Evolutionary conservation across 2,888 invertebrate species (phyloP).

Genomic region (Trichopria drosophilae): DNA sequence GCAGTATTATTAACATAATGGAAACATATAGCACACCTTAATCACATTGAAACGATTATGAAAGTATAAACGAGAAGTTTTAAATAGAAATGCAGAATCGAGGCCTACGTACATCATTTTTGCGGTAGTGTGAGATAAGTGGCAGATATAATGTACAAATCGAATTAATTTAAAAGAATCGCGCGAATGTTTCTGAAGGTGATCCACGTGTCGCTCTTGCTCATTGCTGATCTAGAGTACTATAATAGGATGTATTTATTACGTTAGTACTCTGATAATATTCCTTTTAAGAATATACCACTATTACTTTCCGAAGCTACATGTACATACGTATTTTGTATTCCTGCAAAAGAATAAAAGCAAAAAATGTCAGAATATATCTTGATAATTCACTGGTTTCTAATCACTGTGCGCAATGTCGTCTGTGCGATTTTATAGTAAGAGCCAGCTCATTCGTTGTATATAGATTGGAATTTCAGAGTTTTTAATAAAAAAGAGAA

Average conservation of each 20-base stretch:
- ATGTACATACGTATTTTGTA: conserved; percentile 59
- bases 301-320: conserved; percentile 57
- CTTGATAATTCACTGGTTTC: conserved; percentile 27
- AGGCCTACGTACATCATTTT: no score
- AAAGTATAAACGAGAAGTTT: conserved; percentile 31
- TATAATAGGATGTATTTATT: conserved; percentile 53
- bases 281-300: conserved; percentile 56
- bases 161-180: conserved; percentile 27
- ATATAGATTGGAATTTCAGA: conserved; percentile 35
- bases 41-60: conserved; percentile 30
- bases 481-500: conserved; percentile 35
- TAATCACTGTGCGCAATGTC: no score
- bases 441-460: conserved; percentile 35
- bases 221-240: conserved; percentile 55
- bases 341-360: conserved; percentile 52
- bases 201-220: conserved; percentile 55
- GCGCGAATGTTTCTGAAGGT: conserved; percentile 48
- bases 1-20: no score
- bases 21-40: conserved; percentile 27
- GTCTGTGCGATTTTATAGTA: conserved; percentile 34
- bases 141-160: conserved; percentile 26
- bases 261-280: conserved; percentile 53
- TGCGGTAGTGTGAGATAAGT: no score
- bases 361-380: conserved; percentile 26
- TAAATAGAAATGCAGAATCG: conserved; percentile 21